phyloP scores from a whole-genome alignment of 2,797 vertebrate genomes.

The Schizopygopsis pylzovi region DNA sequence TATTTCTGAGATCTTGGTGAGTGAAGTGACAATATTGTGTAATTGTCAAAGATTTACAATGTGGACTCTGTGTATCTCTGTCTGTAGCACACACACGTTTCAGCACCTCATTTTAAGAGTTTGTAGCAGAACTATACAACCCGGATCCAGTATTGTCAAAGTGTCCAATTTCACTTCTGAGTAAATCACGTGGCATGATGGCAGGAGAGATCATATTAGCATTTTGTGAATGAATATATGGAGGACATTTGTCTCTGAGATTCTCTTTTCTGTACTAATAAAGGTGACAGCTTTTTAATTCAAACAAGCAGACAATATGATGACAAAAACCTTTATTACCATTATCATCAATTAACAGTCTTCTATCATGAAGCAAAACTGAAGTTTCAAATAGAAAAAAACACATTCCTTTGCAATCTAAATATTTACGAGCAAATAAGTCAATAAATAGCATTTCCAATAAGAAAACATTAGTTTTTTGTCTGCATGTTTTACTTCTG shows the following conservation, averaged over 20 bases:
- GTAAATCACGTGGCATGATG: background rate
- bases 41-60: conserved; percentile 21
- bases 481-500: conserved; percentile 16
- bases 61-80: background rate
- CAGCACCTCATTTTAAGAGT: conserved; percentile 51
- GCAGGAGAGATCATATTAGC: background rate
- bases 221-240: background rate
- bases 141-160: background rate
- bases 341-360: conserved; percentile 1
- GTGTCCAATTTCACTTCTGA: background rate
- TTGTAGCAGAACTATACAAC: conserved; percentile 53
- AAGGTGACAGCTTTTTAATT: background rate
- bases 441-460: conserved; percentile 30
- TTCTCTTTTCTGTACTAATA: background rate
- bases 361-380: background rate
- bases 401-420: background rate
- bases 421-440: background rate
- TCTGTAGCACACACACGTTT: conserved; percentile 10
- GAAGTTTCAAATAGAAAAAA: background rate
- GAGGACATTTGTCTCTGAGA: background rate
- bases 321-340: conserved; percentile 32
- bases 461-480: background rate
- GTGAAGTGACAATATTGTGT: conserved; percentile 6
- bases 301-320: conserved; percentile 4
- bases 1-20: background rate